Percentiles rank a stretch among this genome's conserved stretches.
These are phyloP conservation scores for Acarapis woodi DNA, from an alignment of 1,140 invertebrate species.

Conservation along the genomic window DNA sequence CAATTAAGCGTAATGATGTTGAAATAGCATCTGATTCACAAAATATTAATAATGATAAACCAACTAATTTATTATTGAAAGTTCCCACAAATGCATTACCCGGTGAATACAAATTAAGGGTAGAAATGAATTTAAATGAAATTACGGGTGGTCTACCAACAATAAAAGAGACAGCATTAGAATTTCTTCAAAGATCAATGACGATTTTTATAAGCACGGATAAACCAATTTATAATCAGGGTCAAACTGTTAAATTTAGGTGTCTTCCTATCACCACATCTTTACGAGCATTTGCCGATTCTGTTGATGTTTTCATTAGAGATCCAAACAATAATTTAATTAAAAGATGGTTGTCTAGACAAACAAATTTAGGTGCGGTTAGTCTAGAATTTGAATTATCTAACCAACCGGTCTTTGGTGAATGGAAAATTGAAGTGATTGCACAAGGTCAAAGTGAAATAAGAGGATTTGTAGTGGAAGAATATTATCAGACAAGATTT, in stretches of 20 bases:
- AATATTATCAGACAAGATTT: constrained; percentile 37
- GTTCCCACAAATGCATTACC: constrained; percentile 45
- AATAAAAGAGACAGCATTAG: constrained; percentile 41
- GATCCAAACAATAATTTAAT: constrained; percentile 58
- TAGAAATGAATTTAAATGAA: constrained; percentile 59
- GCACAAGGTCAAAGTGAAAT: constrained; percentile 62
- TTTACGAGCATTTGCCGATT: constrained; percentile 50
- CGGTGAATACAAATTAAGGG: constrained; percentile 50
- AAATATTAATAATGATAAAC: constrained; percentile 41
- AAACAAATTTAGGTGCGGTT: constrained; percentile 35
- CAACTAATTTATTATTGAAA: constrained; percentile 48
- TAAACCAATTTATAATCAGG: constrained; percentile 78
- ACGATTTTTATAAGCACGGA: constrained; percentile 83
- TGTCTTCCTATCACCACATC: constrained; percentile 65
- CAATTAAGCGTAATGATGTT: constrained; percentile 54
- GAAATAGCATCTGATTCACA: constrained; percentile 44
- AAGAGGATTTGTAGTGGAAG: constrained; percentile 55
- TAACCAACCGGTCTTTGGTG: constrained; percentile 64
- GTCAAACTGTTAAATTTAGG: constrained; percentile 55
- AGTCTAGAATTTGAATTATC: constrained; percentile 63
- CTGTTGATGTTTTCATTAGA: constrained; percentile 61
- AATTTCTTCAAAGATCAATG: constrained; percentile 61
- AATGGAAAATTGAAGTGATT: constrained; percentile 61
- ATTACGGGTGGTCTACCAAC: constrained; percentile 54
- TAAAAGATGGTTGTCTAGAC: constrained; percentile 59